Evolutionary conservation across 1,140 invertebrate genomes (phyloP), one percentile per base, ranked within the genome.

Genomic region (Atta colombica): DNA sequence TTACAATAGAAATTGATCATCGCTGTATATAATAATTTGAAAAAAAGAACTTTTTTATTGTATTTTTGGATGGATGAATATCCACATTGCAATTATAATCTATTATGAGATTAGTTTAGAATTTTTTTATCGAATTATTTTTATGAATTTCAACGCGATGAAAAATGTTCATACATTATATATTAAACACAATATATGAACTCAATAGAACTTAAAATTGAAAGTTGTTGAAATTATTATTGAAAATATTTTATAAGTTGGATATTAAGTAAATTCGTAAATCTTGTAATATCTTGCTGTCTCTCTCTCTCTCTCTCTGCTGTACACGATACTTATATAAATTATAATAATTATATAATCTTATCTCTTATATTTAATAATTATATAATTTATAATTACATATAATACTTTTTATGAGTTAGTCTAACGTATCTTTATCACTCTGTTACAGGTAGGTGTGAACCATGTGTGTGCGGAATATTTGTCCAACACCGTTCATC

Each of bases 371-470:
- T 35, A 35, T 35, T 6, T 35, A 35, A 35, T 35, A 35, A 35
- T 35, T 35, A 35, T 45, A 45, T 10, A 45, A 45, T 45, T 45
- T 45, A 45, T 45, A 45, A 45, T 45, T 45, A 45, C 39, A 45
- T 45, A 45, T 45, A 72, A 35, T 74, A 18, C n/a, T 16, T 60
- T 25, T 63, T 21, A 10, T 35, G 31, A 75, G 6, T 7, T 45
- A 5, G 1, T 63, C 25, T 63, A 77, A 77, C 14, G 28, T 31
- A 69, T 21, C 49, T 45, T 53, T 71, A 21, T 25, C 80, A 81
- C 75, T 90, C 16, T 91, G 88, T 92, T 92, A 0, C 91, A 92
- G 91, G 91, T 91, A 92, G 82, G 85, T 63, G 75, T 80, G 12
- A 25, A 25, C 5, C 31, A n/a, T 31, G 28, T 35, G 31, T 35